These are phyloP conservation scores for Sepioteuthis lessoniana DNA, from an alignment of 2,888 invertebrate genomes.

Conservation along the genomic window DNA sequence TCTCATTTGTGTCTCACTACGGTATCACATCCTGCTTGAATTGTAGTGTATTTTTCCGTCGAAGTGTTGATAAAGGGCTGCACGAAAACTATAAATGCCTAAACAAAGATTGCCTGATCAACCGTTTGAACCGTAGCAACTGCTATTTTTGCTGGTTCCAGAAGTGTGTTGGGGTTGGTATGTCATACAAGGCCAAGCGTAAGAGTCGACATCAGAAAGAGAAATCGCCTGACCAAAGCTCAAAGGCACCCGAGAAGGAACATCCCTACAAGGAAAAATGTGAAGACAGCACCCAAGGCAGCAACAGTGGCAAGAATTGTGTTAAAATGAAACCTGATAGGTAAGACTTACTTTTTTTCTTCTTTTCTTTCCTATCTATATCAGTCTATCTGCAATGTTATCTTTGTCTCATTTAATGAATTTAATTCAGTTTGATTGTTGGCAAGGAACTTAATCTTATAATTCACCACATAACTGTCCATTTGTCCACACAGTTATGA, in stretches of 20 bases:
- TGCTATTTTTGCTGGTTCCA: constrained; percentile 73
- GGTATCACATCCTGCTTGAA: constrained; percentile 59
- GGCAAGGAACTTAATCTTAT: too few relatives aligned
- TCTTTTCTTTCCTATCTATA: too few relatives aligned
- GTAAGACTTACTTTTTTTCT: neutral
- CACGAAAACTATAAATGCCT: constrained; percentile 36
- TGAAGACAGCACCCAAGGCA: neutral
- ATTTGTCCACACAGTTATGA: too few relatives aligned
- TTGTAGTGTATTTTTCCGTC: constrained; percentile 54
- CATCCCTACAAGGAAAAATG: neutral
- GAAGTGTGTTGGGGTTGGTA: constrained; percentile 72
- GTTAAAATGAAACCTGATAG: neutral
- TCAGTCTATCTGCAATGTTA: too few relatives aligned
- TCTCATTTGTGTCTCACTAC: constrained; percentile 59
- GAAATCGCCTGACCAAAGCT: neutral
- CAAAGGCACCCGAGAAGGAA: neutral
- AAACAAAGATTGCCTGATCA: constrained; percentile 66
- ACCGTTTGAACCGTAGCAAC: constrained; percentile 72
- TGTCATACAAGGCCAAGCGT: constrained; percentile 68
- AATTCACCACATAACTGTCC: too few relatives aligned
- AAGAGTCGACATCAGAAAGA: constrained; percentile 35
- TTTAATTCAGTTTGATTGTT: too few relatives aligned
- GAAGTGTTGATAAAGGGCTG: constrained; percentile 42
- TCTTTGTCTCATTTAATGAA: too few relatives aligned
- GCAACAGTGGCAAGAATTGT: neutral